Conservation (phyloP, 2,113 vertebrate genomes). For the Melozone crissalis region DNA sequence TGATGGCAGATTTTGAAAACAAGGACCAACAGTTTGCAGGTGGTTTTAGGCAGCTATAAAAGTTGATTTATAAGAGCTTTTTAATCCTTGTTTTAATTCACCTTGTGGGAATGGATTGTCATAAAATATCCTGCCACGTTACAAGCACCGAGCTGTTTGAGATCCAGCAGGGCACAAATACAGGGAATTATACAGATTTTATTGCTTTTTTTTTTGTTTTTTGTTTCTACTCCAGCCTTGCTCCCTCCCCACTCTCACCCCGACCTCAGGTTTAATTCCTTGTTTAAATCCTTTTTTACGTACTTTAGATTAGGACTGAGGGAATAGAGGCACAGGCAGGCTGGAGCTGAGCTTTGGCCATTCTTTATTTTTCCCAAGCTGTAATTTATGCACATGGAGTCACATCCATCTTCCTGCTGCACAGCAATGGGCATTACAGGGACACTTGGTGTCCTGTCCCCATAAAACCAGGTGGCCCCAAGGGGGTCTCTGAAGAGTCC, state of each 20-base stretch:
- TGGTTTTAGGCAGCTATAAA: constrained; percentile 68
- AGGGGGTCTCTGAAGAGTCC: background rate
- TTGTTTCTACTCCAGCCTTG: background rate
- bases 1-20: constrained; percentile 55
- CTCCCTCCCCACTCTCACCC: background rate
- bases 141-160: background rate
- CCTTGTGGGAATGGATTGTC: constrained; percentile 49
- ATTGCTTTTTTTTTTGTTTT: background rate
- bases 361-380: background rate
- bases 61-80: constrained; percentile 65
- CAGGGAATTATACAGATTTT: background rate
- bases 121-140: constrained; percentile 25
- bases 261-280: background rate
- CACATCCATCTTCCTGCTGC: background rate
- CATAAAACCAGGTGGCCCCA: background rate
- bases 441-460: background rate
- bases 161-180: background rate
- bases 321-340: background rate
- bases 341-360: background rate
- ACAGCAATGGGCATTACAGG: background rate
- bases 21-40: constrained; percentile 67
- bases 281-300: background rate
- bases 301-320: background rate
- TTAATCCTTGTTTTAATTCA: constrained; percentile 70
- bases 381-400: background rate